Percentiles rank a stretch among this genome's conserved stretches.
phyloP scores from a whole-genome alignment of 37 sponge, comb jelly and placozoan species.

The Tethya wilhelma region DNA sequence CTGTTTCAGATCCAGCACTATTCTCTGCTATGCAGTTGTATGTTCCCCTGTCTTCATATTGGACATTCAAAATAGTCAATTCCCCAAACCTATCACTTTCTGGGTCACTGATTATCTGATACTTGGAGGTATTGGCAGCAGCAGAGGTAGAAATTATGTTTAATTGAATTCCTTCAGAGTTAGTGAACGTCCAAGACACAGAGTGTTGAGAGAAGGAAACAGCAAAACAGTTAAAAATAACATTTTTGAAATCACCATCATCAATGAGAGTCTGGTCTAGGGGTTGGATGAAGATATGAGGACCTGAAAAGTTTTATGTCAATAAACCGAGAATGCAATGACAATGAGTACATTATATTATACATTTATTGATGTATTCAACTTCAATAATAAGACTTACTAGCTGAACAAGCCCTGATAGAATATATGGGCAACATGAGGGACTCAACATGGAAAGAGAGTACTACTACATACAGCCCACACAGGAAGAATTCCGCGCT shows the following conservation, averaged over 20 bases:
- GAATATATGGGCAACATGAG: too few species aligned
- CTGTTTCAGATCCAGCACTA: constrained; percentile 22
- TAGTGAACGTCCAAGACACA: constrained; percentile 50
- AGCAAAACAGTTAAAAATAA: constrained; percentile 45
- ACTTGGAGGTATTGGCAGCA: constrained; percentile 9
- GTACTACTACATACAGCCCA: too few species aligned
- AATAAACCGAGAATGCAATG: too few species aligned
- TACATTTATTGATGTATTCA: too few species aligned
- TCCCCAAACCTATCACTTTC: constrained; percentile 31
- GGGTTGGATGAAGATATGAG: constrained; percentile 48
- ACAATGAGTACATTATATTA: too few species aligned
- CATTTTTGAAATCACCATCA: constrained; percentile 25
- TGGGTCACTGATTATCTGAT: background rate
- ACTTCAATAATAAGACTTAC: too few species aligned
- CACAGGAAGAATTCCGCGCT: too few species aligned
- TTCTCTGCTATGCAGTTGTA: constrained; percentile 64
- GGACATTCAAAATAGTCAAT: constrained; percentile 44
- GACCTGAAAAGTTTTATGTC: too few species aligned
- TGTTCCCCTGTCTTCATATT: constrained; percentile 61
- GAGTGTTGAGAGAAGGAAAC: constrained; percentile 49
- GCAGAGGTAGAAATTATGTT: constrained; percentile 8
- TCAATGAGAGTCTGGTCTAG: constrained; percentile 31
- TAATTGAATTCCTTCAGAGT: constrained; percentile 1
- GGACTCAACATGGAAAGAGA: too few species aligned
- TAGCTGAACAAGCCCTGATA: too few species aligned